These are phyloP conservation scores for Trachurus trachurus DNA, from an alignment of 2,797 vertebrate genomes.

Conservation along the genomic window DNA sequence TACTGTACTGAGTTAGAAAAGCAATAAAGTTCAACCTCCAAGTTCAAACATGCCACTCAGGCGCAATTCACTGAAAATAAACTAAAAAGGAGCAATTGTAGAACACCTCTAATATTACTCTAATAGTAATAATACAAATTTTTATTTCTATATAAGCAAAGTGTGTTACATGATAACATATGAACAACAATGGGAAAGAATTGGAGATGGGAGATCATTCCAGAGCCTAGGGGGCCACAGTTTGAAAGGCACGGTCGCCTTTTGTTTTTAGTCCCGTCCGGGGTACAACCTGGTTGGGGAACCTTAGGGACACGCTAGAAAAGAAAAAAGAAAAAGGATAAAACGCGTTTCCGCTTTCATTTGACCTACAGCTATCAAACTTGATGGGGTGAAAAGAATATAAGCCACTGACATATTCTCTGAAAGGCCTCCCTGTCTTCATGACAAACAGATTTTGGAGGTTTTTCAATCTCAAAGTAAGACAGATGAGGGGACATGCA, in stretches of 20 bases:
- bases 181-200: too few species aligned
- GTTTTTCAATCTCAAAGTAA: conserved; percentile 19
- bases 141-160: too few species aligned
- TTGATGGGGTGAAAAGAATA: conserved; percentile 24
- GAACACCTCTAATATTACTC: not conserved
- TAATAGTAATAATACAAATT: too few species aligned
- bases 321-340: conserved; percentile 9
- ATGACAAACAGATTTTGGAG: not conserved
- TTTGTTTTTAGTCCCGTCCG: too few species aligned
- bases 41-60: conserved; percentile 24
- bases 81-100: conserved; percentile 17
- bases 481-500: conserved; percentile 9
- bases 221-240: too few species aligned
- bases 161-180: too few species aligned
- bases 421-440: conserved; percentile 9
- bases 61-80: conserved; percentile 3
- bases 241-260: too few species aligned
- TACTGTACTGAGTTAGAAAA: conserved; percentile 27
- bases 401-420: conserved; percentile 29
- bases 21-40: conserved; percentile 24
- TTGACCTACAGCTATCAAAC: conserved; percentile 28
- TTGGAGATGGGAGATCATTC: too few species aligned
- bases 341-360: conserved; percentile 20
- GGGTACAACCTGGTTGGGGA: too few species aligned
- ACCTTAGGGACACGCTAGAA: too few species aligned